Evolutionary conservation across 2,888 invertebrate genomes (phyloP).

Genomic region (Drosophila eohydei): DNA sequence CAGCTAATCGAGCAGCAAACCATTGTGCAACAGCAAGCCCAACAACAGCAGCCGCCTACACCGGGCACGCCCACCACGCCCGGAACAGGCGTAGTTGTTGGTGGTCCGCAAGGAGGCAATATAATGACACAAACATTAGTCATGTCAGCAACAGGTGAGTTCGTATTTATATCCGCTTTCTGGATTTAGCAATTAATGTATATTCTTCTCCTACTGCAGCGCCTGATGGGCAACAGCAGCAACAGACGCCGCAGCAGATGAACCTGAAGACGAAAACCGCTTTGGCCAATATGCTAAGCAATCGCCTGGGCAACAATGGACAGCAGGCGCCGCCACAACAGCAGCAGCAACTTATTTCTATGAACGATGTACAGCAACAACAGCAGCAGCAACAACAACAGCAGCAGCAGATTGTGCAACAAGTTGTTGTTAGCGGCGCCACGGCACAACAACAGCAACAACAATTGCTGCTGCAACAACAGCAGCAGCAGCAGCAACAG

Average conservation of each 20-base stretch:
- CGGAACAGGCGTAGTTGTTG: slow-evolving; percentile 46
- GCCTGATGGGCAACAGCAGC: slow-evolving; percentile 83
- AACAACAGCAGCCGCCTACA: slow-evolving; percentile 47
- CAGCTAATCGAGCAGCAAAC: slow-evolving; percentile 77
- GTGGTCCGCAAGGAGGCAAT: slow-evolving; percentile 47
- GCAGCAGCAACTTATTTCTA: slow-evolving; percentile 63
- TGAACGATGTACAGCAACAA: slow-evolving; percentile 63
- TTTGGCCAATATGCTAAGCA: slow-evolving; percentile 96
- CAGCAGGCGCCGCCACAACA: slow-evolving; percentile 43
- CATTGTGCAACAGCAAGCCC: slow-evolving; percentile 61
- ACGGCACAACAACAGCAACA: slow-evolving; percentile 67
- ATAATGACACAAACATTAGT: slow-evolving; percentile 79
- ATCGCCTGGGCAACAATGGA: slow-evolving; percentile 88
- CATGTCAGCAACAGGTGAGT: slow-evolving; percentile 65
- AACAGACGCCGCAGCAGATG: slow-evolving; percentile 87
- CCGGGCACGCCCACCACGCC: slow-evolving; percentile 67
- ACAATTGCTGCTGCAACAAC: slow-evolving; percentile 47
- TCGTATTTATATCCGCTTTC: background rate
- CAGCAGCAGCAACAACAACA: slow-evolving; percentile 65
- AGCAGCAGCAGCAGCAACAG: slow-evolving; percentile 63
- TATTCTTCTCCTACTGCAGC: slow-evolving; percentile 5
- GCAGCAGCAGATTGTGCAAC: slow-evolving; percentile 79
- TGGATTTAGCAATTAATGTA: background rate
- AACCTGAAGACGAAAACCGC: slow-evolving; percentile 96
- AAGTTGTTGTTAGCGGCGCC: slow-evolving; percentile 65